Percentiles rank a stretch among this genome's conserved stretches.
phyloP scores from a whole-genome alignment of 2,797 vertebrate genomes.

The Coreius guichenoti region DNA sequence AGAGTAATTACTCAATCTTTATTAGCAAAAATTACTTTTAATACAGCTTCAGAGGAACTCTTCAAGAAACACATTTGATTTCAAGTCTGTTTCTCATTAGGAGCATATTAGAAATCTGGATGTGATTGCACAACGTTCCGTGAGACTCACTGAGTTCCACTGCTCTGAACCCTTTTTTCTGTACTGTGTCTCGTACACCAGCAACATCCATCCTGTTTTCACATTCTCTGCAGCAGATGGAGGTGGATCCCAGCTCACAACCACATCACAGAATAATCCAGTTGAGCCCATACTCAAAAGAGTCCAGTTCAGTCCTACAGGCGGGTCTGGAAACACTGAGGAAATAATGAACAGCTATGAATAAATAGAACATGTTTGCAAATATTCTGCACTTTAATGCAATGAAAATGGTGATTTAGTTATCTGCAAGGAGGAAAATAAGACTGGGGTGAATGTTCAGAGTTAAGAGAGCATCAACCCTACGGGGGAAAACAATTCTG shows the following conservation, averaged over 20 bases:
- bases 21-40: background rate
- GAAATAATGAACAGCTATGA: conserved; percentile 45
- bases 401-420: background rate
- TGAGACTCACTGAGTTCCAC: conserved; percentile 73
- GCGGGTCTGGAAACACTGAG: conserved; percentile 91
- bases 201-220: conserved; percentile 85
- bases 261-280: conserved; percentile 77
- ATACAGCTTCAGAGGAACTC: conserved; percentile 14
- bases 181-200: conserved; percentile 89
- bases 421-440: background rate
- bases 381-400: background rate
- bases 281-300: conserved; percentile 56
- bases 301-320: conserved; percentile 88
- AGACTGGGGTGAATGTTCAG: background rate
- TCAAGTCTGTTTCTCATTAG: conserved; percentile 20
- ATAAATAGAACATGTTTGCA: background rate
- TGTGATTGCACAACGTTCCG: background rate
- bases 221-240: conserved; percentile 81
- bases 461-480: background rate
- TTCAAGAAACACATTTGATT: conserved; percentile 1
- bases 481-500: no score
- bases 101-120: background rate
- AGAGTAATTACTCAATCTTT: conserved; percentile 16
- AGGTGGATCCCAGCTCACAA: conserved; percentile 88
- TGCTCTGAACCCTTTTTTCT: conserved; percentile 67